Base-by-base conservation (phyloP, 2,797 vertebrate genomes). In the Rhinogobio ventralis region DNA sequence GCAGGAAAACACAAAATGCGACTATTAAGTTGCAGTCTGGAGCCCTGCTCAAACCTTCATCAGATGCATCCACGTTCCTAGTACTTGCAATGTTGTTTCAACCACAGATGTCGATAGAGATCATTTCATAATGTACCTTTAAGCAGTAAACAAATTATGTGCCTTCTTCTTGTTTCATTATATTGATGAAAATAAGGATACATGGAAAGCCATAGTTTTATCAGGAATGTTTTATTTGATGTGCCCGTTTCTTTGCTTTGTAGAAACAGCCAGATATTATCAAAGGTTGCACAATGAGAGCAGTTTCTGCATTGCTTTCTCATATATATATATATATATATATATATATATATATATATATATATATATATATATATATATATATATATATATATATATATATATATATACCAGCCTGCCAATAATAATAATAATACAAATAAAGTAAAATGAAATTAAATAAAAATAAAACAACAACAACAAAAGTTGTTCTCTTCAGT, bases 221-320 rank as follows among this genome's bases (percentile, higher is more conserved):
- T 77, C 76, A 85, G 86, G 77, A 89, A 89, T 79, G 73, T 87
- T 89, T 64, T 89, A 85, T 89, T 76, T 89, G 15, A 83, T 53
- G 81, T 68, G 72, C 28, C 73, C 19, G 39, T 83, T 33, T 62
- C n/a, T 72, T 20, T 74, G 83, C 46, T 82, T 55, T 78, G 25
- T 60, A 76, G 74, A 74, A 79, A 86, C 49, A 67, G 66, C 62
- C 62, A 76, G 73, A 51, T 30, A 45, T 60, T 19, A 45, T 23
- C 39, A n/a, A 62, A 46, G 7, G 39, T 17, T 71, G 51, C 67
- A 73, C 19, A 62, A 73, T 23, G 51, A 82, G 36, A 69, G 49
- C 9, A 81, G 51, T 55, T 82, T 72, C 51, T 72, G 67, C 28
- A 9, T 83, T 80, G 20, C 55, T 28, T 45, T 62, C n/a, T 60